Conservation (phyloP, 2,888 invertebrate species). For the Pachliopta kotzebuea region DNA sequence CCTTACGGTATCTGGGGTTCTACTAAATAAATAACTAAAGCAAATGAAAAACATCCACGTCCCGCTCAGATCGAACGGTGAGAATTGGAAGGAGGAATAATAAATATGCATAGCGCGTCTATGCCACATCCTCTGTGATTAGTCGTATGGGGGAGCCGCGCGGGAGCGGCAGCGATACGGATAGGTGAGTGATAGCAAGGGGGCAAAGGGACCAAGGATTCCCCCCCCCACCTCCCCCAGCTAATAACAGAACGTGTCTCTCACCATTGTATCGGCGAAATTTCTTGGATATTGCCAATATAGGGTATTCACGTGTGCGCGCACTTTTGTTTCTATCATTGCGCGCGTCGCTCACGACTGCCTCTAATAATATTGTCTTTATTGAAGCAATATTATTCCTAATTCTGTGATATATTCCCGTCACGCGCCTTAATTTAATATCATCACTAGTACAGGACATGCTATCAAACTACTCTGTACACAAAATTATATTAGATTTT, state of each 20-base stretch:
- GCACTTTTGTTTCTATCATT: constrained; percentile 68
- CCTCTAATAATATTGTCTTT: constrained; percentile 38
- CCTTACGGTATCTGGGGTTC: constrained; percentile 57
- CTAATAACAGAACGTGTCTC: constrained; percentile 73
- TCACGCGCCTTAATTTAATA: constrained; percentile 20
- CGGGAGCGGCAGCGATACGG: constrained; percentile 62
- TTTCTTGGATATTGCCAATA: constrained; percentile 79
- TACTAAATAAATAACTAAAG: constrained; percentile 72
- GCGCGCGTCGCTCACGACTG: constrained; percentile 43
- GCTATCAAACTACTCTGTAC: neutral
- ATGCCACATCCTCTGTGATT: constrained; percentile 78
- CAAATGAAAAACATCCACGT: constrained; percentile 76
- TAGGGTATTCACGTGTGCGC: constrained; percentile 66
- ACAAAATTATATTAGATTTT: neutral
- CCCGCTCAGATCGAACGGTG: constrained; percentile 59
- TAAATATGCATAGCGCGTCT: constrained; percentile 80
- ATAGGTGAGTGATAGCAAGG: constrained; percentile 78
- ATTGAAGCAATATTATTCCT: constrained; percentile 34
- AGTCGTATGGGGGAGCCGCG: constrained; percentile 60
- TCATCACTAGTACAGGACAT: constrained; percentile 10
- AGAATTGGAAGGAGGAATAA: constrained; percentile 72
- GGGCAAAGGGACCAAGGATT: constrained; percentile 64
- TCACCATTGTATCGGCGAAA: constrained; percentile 71
- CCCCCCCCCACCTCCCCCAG: constrained; percentile 52
- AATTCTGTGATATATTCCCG: constrained; percentile 22